Conservation (phyloP, 2,888 invertebrate genomes). For the Argyresthia albistria region DNA sequence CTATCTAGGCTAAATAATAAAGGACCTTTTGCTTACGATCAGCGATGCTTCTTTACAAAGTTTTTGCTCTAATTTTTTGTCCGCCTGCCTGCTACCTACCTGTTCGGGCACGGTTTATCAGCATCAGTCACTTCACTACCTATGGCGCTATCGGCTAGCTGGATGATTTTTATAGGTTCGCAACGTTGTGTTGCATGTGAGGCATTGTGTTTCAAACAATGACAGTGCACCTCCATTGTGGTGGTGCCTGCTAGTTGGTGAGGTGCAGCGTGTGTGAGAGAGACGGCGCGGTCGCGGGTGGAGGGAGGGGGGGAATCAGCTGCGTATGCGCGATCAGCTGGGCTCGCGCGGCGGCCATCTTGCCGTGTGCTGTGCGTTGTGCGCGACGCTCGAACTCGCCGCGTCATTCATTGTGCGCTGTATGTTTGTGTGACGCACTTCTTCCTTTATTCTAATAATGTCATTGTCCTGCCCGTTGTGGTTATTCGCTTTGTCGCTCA, state of each 20-base stretch:
- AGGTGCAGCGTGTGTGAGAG: conserved; percentile 26
- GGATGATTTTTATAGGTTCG: too few relatives aligned
- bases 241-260: conserved; percentile 18
- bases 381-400: conserved; percentile 35
- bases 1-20: too few relatives aligned
- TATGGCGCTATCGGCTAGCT: too few relatives aligned
- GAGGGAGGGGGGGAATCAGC: conserved; percentile 15
- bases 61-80: too few relatives aligned
- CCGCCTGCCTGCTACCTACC: too few relatives aligned
- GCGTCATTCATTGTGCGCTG: conserved; percentile 45
- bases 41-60: not conserved
- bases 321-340: conserved; percentile 66
- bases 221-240: conserved; percentile 42
- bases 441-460: conserved; percentile 44
- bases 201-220: conserved; percentile 48
- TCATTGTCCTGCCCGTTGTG: conserved; percentile 47
- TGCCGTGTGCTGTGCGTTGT: conserved; percentile 33
- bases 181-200: conserved; percentile 1
- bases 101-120: too few relatives aligned
- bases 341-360: conserved; percentile 59
- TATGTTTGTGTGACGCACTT: conserved; percentile 42
- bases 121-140: too few relatives aligned
- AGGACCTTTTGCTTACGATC: too few relatives aligned
- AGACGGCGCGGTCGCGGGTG: conserved; percentile 29
- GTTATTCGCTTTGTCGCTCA: not conserved